phyloP scores from a whole-genome alignment of 2,797 vertebrate genomes.

The Vultur gryphus region DNA sequence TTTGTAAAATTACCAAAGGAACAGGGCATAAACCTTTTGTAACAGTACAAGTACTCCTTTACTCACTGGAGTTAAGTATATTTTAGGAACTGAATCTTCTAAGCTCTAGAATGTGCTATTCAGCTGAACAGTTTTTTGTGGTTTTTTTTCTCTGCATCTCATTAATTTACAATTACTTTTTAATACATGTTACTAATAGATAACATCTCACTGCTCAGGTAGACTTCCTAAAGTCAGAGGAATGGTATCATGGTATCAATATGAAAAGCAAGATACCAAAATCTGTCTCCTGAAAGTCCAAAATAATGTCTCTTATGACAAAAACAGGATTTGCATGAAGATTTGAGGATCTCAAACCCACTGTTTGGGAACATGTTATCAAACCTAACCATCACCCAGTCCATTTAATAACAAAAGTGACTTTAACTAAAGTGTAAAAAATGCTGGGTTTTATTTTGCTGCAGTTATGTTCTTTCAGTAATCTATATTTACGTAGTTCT shows the following conservation, averaged over 20 bases:
- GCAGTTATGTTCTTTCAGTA: neutral
- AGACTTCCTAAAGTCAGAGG: neutral
- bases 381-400: neutral
- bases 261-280: neutral
- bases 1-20: neutral
- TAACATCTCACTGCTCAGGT: neutral
- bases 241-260: neutral
- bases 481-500: neutral
- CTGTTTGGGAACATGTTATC: neutral
- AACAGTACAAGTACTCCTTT: neutral
- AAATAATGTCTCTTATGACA: neutral
- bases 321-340: neutral
- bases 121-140: neutral
- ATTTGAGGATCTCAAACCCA: neutral
- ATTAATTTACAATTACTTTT: neutral
- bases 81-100: neutral
- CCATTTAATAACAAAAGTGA: neutral
- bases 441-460: neutral
- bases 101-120: neutral
- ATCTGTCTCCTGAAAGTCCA: neutral
- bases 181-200: neutral
- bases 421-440: neutral
- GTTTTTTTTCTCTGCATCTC: neutral
- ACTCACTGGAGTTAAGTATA: neutral
- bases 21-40: neutral